phyloP scores from a whole-genome alignment of 2,888 invertebrate genomes.

The Andrena trimmerana region DNA sequence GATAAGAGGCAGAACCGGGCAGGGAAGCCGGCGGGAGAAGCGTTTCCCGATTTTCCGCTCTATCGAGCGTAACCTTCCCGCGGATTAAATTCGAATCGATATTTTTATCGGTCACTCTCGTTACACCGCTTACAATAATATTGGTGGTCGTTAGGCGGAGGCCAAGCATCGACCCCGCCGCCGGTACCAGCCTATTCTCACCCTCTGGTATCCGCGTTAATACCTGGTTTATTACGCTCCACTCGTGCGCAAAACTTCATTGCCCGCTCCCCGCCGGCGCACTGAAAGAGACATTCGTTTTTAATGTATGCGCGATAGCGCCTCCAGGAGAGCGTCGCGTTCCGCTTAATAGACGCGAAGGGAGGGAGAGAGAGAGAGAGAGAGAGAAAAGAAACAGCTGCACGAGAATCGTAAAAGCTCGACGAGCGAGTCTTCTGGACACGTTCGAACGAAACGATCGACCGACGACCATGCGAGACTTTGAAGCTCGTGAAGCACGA shows the following conservation, averaged over 20 bases:
- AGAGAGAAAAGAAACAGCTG: slow-evolving; percentile 33
- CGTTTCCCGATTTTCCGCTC: slow-evolving; percentile 70
- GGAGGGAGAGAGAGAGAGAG: neutral
- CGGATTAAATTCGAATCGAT: slow-evolving; percentile 73
- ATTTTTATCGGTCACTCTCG: slow-evolving; percentile 71
- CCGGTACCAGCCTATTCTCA: slow-evolving; percentile 33
- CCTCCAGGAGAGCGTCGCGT: slow-evolving; percentile 23
- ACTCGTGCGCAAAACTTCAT: slow-evolving; percentile 55
- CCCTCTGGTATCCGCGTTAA: slow-evolving; percentile 43
- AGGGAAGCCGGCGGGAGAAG: slow-evolving; percentile 45
- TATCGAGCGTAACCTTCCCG: slow-evolving; percentile 60
- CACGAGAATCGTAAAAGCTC: slow-evolving; percentile 40
- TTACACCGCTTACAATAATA: slow-evolving; percentile 61
- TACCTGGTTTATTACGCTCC: slow-evolving; percentile 56
- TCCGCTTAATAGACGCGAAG: slow-evolving; percentile 34
- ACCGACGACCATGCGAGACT: neutral
- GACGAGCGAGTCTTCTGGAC: slow-evolving; percentile 8
- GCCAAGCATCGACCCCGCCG: neutral
- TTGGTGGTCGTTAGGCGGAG: slow-evolving; percentile 44
- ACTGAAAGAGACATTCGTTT: slow-evolving; percentile 46
- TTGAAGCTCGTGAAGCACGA: neutral
- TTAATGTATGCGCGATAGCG: slow-evolving; percentile 43
- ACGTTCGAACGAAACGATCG: neutral
- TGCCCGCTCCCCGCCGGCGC: slow-evolving; percentile 40
- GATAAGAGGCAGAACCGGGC: slow-evolving; percentile 43